phyloP scores from a whole-genome alignment of 37 sponge, comb jelly and placozoan species.

The Mnemiopsis leidyi region DNA sequence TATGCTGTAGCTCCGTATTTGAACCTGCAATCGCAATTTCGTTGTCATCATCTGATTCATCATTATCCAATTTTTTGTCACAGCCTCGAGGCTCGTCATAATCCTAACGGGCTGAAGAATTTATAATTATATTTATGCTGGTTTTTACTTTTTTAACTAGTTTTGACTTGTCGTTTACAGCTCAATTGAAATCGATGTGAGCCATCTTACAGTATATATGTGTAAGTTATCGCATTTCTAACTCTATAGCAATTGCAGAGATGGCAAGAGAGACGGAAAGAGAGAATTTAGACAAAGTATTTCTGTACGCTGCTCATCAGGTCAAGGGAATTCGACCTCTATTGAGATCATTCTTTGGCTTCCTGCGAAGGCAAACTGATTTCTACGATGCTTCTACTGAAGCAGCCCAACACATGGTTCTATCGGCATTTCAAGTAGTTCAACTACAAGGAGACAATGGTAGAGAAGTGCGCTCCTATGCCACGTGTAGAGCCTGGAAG shows the following conservation, averaged over 20 bases:
- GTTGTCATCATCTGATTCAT: no score
- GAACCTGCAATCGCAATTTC: no score
- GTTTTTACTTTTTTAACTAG: no score
- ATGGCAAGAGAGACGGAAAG: background rate
- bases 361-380: background rate
- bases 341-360: background rate
- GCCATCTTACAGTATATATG: no score
- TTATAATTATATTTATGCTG: no score
- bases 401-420: background rate
- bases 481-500: background rate
- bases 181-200: no score
- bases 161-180: no score
- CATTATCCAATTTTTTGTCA: no score
- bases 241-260: background rate
- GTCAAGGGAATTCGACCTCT: background rate
- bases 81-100: no score
- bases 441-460: background rate
- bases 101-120: no score
- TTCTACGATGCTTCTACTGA: slow-evolving; percentile 27
- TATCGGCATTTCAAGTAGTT: background rate
- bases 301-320: slow-evolving; percentile 8
- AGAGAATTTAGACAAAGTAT: background rate
- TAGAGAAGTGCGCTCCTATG: background rate
- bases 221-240: no score
- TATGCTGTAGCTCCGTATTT: no score